Conservation (phyloP, 1,140 invertebrate genomes). For the Goniozus legneri region DNA sequence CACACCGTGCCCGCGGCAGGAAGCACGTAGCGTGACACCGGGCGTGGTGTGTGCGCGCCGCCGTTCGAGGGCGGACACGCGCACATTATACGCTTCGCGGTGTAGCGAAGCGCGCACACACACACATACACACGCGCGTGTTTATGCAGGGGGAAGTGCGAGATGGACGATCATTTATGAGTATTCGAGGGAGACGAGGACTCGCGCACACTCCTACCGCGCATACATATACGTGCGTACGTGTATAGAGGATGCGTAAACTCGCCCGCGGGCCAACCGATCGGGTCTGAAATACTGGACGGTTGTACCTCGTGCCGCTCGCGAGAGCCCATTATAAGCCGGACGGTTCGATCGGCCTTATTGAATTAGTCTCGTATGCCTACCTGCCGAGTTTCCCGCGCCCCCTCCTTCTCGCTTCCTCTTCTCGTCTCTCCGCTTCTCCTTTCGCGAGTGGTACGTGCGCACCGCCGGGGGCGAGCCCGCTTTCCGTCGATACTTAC, state of each 20-base stretch:
- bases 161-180: neutral
- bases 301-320: too few species aligned
- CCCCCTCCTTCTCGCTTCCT: neutral
- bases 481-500: constrained; percentile 12
- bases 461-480: neutral
- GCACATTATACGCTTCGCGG: constrained; percentile 40
- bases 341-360: constrained; percentile 27
- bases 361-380: constrained; percentile 21
- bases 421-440: neutral
- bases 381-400: constrained; percentile 4
- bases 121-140: neutral
- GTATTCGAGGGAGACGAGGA: too few species aligned
- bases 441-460: too few species aligned
- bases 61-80: constrained; percentile 27
- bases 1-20: constrained; percentile 48
- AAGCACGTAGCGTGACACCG: constrained; percentile 54
- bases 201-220: too few species aligned
- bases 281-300: too few species aligned
- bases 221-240: neutral
- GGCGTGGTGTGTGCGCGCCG: constrained; percentile 28
- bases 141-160: neutral
- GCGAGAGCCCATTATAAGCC: too few species aligned
- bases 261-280: too few species aligned
- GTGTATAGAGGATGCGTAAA: too few species aligned
- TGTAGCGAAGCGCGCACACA: too few species aligned